Conservation (phyloP, 2,888 invertebrate genomes). For the Rhaphigaster nebulosa region DNA sequence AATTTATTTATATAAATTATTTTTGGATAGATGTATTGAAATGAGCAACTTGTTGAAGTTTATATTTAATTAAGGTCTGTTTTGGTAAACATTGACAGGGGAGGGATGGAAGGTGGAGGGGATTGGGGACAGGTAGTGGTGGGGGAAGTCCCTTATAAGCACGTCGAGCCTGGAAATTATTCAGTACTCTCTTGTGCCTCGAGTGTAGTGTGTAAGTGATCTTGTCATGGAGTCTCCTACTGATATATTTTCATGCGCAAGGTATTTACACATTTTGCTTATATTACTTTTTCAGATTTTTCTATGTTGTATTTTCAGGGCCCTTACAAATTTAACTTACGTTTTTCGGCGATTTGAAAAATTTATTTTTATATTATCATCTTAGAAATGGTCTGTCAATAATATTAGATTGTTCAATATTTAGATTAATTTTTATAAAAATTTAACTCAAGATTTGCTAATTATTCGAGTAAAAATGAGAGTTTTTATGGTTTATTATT, state of each 20-base stretch:
- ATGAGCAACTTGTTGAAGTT: background rate
- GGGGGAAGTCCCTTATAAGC: conserved; percentile 50
- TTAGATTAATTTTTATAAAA: background rate
- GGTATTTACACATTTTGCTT: conserved; percentile 50
- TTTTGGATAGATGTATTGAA: no score
- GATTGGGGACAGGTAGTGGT: background rate
- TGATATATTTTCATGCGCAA: conserved; percentile 61
- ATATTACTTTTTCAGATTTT: background rate
- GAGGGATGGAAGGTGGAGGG: background rate
- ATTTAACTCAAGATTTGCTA: background rate
- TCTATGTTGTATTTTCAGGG: background rate
- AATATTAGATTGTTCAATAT: background rate
- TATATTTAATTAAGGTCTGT: background rate
- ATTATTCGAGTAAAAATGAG: background rate
- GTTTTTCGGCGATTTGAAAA: background rate
- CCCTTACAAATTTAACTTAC: background rate
- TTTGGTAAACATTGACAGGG: background rate
- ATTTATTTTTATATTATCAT: background rate
- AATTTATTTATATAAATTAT: no score
- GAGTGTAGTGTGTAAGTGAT: conserved; percentile 2
- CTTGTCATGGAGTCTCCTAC: conserved; percentile 60
- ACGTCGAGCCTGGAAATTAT: background rate
- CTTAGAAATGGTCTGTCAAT: no score
- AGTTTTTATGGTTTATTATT: background rate
- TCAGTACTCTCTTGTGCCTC: conserved; percentile 38